phyloP scores from a whole-genome alignment of 2,888 invertebrate genomes.

The Agelastica alni region DNA sequence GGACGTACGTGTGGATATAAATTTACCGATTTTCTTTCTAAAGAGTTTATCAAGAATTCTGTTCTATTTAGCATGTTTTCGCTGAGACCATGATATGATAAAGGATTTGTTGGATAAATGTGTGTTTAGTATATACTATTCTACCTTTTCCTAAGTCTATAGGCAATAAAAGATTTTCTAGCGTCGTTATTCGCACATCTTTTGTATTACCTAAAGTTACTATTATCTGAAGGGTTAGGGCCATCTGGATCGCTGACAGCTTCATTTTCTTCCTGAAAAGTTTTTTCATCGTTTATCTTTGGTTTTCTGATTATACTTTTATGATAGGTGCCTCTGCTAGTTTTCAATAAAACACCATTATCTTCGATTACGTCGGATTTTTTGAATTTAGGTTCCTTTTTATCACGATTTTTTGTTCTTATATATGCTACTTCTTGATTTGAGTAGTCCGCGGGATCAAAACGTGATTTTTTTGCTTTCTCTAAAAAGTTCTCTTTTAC shows the following conservation, averaged over 20 bases:
- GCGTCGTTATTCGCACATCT: background rate
- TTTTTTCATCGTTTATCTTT: background rate
- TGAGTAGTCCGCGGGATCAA: conserved; percentile 2
- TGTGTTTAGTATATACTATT: background rate
- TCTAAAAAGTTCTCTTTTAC: background rate
- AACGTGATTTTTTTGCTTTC: background rate
- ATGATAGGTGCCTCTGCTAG: background rate
- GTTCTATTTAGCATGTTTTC: background rate
- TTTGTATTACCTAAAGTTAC: background rate
- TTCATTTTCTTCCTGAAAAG: background rate
- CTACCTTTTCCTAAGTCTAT: background rate
- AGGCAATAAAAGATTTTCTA: background rate
- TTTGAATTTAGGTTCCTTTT: background rate
- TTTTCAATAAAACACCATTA: background rate
- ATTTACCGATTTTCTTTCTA: background rate
- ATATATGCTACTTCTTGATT: background rate
- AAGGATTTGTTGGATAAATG: background rate
- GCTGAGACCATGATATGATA: background rate
- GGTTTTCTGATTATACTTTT: background rate
- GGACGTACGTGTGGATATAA: background rate
- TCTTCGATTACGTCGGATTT: background rate
- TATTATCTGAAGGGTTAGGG: background rate
- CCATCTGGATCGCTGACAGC: background rate
- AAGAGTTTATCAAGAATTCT: background rate
- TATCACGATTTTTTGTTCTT: background rate